Base-by-base conservation (phyloP, 2,888 invertebrate genomes). In the Epinotia demarniana region DNA sequence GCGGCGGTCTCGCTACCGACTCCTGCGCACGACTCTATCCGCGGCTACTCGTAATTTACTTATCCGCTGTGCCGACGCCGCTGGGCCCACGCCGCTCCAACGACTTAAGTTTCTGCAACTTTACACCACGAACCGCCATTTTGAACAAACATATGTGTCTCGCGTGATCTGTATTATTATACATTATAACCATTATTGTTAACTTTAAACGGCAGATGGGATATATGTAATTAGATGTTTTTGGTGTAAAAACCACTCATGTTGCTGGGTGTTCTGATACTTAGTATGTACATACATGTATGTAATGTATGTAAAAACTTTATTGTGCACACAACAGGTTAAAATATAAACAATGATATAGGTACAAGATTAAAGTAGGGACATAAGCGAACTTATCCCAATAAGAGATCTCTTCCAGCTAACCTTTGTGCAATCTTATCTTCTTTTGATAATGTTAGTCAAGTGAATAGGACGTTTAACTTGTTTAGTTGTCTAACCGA, bases 31-130 rank as follows among this genome's bases (percentile, higher is more conserved):
- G 73, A 73, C 68, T 73, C 61, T 49, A 53, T 49, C 63, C 27
- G 66, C 57, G 68, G 43, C 57, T 67, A 43, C 49, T 69, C 63
- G 75, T 72, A 77, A 78, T 78, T 78, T 78, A 78, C 77, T 77
- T 78, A 78, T 77, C 77, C 70, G 73, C 77, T 75, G 66, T 71
- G 57, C 19, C 72, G 46, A 67, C 73, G 55, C 67, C 67, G 55
- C 33, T 6, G 57, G 58, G 43, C 23, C 43, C 69, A 46, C 9
- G 16, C 46, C 16, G 23, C 16, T 27, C 23, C 27, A 33, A 64
- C 23, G 11, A 64, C 46, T 46, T 64, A 43, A 49, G 64, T 49
- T 66, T 66, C 27, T 18, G 49, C 49, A 27, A 4, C 3, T 49
- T 49, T 64, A 64, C 64, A 23, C 49, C n/a, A 53, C 23, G 5